Conservation (phyloP, 2,113 vertebrate species). For the Geococcyx californianus region DNA sequence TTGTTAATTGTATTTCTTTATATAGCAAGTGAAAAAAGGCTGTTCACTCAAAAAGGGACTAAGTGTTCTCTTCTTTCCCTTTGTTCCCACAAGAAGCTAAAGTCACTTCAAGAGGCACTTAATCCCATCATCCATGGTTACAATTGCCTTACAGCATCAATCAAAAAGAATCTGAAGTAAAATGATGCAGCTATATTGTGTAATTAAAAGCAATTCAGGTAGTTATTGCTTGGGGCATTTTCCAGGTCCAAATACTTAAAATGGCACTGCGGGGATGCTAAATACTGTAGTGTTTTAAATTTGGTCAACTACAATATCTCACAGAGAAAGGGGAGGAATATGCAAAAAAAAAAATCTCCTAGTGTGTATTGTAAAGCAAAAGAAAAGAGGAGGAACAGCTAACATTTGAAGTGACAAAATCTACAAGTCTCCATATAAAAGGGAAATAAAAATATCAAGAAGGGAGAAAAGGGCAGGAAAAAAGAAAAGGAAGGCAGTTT, state of each 20-base stretch:
- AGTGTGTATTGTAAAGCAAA: constrained; percentile 71
- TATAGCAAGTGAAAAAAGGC: constrained; percentile 73
- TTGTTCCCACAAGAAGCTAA: constrained; percentile 92
- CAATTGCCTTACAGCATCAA: constrained; percentile 91
- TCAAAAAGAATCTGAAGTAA: constrained; percentile 89
- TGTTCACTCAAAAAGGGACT: constrained; percentile 78
- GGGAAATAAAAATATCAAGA: constrained; percentile 75
- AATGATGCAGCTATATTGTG: constrained; percentile 87
- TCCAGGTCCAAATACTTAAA: constrained; percentile 81
- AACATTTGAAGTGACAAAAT: constrained; percentile 73
- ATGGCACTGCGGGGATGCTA: constrained; percentile 79
- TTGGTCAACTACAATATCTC: constrained; percentile 80
- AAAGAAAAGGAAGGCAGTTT: constrained; percentile 46
- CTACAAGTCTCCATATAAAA: constrained; percentile 68
- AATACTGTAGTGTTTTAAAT: constrained; percentile 83
- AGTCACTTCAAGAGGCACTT: constrained; percentile 97
- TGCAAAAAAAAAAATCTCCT: constrained; percentile 66
- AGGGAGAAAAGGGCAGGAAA: constrained; percentile 50
- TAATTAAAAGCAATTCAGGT: constrained; percentile 94
- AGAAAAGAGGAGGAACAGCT: constrained; percentile 71
- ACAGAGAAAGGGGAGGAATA: constrained; percentile 75
- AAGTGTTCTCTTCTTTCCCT: constrained; percentile 86
- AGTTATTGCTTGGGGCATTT: constrained; percentile 87
- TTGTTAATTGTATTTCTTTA: constrained; percentile 89
- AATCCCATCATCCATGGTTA: constrained; percentile 96